Base-by-base conservation (phyloP, 2,888 invertebrate species). In the Penaeus monodon region DNA sequence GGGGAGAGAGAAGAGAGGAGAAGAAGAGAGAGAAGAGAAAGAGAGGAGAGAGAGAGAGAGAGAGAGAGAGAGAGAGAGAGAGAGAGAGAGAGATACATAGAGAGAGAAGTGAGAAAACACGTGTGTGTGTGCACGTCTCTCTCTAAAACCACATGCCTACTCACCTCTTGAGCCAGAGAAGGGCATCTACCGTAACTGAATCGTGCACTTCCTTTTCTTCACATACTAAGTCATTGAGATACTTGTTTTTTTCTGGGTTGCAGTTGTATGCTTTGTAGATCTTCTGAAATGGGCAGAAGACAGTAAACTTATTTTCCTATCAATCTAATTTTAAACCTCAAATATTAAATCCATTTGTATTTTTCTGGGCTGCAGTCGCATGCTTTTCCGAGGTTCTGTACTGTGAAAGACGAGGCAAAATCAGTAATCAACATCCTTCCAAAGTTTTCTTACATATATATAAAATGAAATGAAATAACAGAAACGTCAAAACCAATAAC, bases 121-220 rank as follows among this genome's bases (percentile, higher is more conserved):
- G 57, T 57, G 57, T 57, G 57, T 20, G 20, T 57, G 17, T 57
- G 57, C 12, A 12, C 17, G 57, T 57, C 1, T 57, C 12, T 57
- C 12, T 17, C 57, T 20, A 24, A 82, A 63, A n/a, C 14, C 73
- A 78, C 2, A 1, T 14, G 17, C 17, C 57, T n/a, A 29, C 85
- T 63, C 64, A 95, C 96, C 95, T 95, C 92, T 95, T 95, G 2
- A 96, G 93, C 96, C 96, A 96, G 79, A 96, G 92, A 85, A 96
- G 92, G 82, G 96, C 94, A 91, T 95, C 95, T 44, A 94, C 94
- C 49, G 94, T 95, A 89, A 93, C 86, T 91, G 87, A 92, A 92
- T 90, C 93, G 93, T 73, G 94, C 94, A 84, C 93, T 83, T 93
- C 92, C 90, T 94, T 93, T 92, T 96, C 96, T 86, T 93, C 92